These are phyloP conservation scores for Mionectes olivaceus DNA, from an alignment of 2,797 vertebrate genomes.

Conservation along the genomic window DNA sequence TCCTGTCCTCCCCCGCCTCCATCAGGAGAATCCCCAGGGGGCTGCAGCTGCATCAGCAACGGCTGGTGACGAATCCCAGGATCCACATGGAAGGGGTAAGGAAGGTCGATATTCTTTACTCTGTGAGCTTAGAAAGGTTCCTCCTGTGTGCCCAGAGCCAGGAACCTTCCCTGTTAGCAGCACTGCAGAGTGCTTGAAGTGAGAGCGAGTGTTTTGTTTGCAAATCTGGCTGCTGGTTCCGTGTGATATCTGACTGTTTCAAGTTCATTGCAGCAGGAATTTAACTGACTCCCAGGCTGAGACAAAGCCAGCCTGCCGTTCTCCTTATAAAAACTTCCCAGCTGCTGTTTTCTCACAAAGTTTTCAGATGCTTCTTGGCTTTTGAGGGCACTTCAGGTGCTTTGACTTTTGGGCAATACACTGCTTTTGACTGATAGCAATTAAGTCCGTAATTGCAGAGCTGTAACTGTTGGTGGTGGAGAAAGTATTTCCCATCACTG, in stretches of 20 bases:
- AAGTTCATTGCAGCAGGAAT: neutral
- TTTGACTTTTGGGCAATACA: neutral
- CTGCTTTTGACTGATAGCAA: neutral
- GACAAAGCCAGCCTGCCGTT: neutral
- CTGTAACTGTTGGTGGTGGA: neutral
- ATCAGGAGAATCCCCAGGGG: constrained; percentile 67
- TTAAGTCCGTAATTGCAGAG: neutral
- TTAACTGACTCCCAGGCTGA: neutral
- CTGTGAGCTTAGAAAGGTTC: neutral
- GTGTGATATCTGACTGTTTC: neutral
- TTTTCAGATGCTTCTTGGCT: neutral
- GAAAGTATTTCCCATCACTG: neutral
- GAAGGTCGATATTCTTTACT: neutral
- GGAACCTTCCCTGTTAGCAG: neutral
- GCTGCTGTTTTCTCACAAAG: neutral
- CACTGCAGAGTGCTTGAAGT: neutral
- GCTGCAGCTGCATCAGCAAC: constrained; percentile 74
- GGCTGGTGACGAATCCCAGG: constrained; percentile 74
- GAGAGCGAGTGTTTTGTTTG: neutral
- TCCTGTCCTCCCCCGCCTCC: constrained; percentile 74
- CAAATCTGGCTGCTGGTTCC: neutral
- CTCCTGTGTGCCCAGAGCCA: neutral
- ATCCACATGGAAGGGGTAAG: constrained; percentile 86
- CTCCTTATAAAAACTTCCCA: neutral
- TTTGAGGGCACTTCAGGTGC: neutral